Conservation (phyloP, 2,888 invertebrate species). For the Drosophila birchii region DNA sequence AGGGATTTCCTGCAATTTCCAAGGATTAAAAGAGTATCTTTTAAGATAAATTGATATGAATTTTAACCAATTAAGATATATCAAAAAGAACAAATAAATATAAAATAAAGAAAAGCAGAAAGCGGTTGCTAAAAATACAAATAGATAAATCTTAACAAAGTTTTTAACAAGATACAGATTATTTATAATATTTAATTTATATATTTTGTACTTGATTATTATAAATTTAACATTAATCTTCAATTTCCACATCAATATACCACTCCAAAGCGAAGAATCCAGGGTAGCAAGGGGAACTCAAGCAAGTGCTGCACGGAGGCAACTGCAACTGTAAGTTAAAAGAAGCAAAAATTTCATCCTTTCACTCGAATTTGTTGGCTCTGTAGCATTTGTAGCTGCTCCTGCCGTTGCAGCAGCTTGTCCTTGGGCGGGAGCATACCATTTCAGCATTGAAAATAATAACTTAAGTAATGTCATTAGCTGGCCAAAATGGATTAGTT, state of each 20-base stretch:
- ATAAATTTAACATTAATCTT: neutral
- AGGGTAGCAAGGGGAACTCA: slow-evolving; percentile 25
- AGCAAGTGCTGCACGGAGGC: slow-evolving; percentile 36
- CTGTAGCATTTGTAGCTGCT: slow-evolving; percentile 38
- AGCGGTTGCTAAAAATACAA: no score
- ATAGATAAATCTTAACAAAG: no score
- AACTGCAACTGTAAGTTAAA: slow-evolving; percentile 50
- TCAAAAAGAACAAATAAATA: no score
- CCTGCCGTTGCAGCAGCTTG: slow-evolving; percentile 40
- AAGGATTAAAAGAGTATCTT: fast-evolving
- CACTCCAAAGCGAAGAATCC: neutral
- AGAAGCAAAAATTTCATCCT: slow-evolving; percentile 54
- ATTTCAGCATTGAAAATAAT: slow-evolving; percentile 76
- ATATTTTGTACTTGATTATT: neutral
- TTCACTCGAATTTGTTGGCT: slow-evolving; percentile 50
- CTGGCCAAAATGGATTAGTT: slow-evolving; percentile 73
- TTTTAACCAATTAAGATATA: neutral
- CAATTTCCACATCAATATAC: neutral
- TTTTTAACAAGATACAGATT: no score
- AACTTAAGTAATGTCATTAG: slow-evolving; percentile 80
- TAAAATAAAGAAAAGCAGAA: no score
- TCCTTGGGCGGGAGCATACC: slow-evolving; percentile 66
- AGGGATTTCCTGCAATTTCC: neutral
- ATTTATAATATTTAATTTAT: no score
- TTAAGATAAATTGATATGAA: no score